Conservation (phyloP, 1,140 invertebrate species). For the Drosophila ogumai region DNA sequence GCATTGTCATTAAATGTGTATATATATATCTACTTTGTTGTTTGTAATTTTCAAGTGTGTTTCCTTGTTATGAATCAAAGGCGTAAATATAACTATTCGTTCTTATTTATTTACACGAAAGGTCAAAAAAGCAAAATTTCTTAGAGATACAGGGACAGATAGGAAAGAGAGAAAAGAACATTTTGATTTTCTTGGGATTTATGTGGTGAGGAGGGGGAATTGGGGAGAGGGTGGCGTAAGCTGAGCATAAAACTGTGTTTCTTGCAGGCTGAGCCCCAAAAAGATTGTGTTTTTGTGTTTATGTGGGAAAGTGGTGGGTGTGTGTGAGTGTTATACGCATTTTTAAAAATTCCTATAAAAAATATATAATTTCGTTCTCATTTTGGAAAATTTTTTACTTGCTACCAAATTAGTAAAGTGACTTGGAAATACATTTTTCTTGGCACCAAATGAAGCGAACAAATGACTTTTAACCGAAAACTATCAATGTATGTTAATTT, state of each 20-base stretch:
- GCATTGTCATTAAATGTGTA: constrained; percentile 48
- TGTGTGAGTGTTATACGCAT: constrained; percentile 25
- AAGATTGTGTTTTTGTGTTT: constrained; percentile 29
- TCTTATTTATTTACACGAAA: constrained; percentile 64
- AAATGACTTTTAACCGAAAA: constrained; percentile 41
- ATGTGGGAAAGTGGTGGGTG: constrained; percentile 32
- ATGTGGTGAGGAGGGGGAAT: not conserved
- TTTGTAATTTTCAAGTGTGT: constrained; percentile 47
- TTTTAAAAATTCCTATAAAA: constrained; percentile 72
- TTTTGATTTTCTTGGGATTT: constrained; percentile 3
- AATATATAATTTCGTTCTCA: constrained; percentile 72
- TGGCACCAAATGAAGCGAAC: constrained; percentile 63
- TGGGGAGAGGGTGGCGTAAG: constrained; percentile 25
- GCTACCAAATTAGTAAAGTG: constrained; percentile 54
- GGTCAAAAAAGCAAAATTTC: constrained; percentile 51
- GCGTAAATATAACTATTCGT: constrained; percentile 73
- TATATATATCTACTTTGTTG: constrained; percentile 26
- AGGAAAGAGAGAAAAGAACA: constrained; percentile 16
- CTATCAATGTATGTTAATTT: constrained; percentile 43
- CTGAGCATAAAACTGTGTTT: constrained; percentile 54
- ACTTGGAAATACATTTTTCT: constrained; percentile 60
- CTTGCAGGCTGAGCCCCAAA: constrained; percentile 57
- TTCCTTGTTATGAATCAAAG: constrained; percentile 63
- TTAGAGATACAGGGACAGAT: constrained; percentile 30
- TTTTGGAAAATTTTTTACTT: constrained; percentile 41